Base-by-base conservation (phyloP, 2,888 invertebrate genomes). In the Oxystoma pomonae region DNA sequence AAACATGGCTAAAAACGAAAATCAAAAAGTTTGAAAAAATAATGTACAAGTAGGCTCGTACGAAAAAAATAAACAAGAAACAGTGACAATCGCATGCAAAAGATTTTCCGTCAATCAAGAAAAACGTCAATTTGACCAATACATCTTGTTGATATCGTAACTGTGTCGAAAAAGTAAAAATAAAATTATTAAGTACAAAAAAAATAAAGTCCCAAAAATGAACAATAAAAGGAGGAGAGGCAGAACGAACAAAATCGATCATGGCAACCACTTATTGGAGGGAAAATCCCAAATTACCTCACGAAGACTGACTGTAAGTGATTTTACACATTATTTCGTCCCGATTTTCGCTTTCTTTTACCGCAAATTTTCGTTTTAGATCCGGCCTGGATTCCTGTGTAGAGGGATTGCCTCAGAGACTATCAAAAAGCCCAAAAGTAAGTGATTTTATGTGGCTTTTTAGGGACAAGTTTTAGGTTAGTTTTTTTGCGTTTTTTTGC, bases 231-330 rank as follows among this genome's bases (percentile, higher is more conserved):
- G 67, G 60, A 59, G 59, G 5, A 56, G 59, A 16, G 56, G 58
- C 12, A 57, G 56, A 62, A 56, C 57, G 16, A 59, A 56, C 18
- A 70, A 68, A 68, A 35, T 35, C 35, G 35, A 12, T 7, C 35
- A 35, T 35, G 35, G 12, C 35, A 35, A 35, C 12, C 35, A 35
- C 12, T 35, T 35, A 35, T 35, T 35, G 56, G 70, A 70, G 67
- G 69, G 68, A 69, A 68, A 68, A 63, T 61, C 67, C 55, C 66
- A 68, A 60, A 68, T 68, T 12, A 64, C 66, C 2, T 16, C 59
- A 19, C 59, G 59, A 50, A 63, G 63, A 20, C 49, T 63, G 0
- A 63, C 63, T 19, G 63, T 63, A 63, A 63, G 22, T 62, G 5
- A 21, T 20, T 57, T 57, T 16, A 2, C 16, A 19, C 7, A 12